Evolutionary conservation across 2,888 invertebrate genomes (phyloP).

Genomic region (Dimorphilus gyrociliatus): DNA sequence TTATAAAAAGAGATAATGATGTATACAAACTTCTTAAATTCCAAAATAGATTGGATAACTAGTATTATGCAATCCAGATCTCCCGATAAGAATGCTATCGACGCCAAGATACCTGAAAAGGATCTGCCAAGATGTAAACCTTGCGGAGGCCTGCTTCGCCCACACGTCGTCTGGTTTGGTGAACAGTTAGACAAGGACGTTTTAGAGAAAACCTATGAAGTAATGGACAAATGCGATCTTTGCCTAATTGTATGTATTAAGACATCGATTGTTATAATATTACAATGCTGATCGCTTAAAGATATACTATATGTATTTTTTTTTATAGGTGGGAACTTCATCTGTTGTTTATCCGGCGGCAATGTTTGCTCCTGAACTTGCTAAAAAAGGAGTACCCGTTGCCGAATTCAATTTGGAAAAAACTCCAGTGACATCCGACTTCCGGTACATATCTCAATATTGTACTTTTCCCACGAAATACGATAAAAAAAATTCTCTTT

Average conservation of each 20-base stretch:
- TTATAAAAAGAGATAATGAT: too few relatives aligned
- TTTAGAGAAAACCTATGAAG: constrained; percentile 46
- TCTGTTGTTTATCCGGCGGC: constrained; percentile 73
- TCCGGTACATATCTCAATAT: too few relatives aligned
- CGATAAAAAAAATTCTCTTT: neutral
- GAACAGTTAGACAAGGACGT: constrained; percentile 52
- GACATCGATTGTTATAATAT: neutral
- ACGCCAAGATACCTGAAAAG: constrained; percentile 46
- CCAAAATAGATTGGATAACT: too few relatives aligned
- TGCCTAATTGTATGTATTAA: constrained; percentile 54
- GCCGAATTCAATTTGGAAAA: constrained; percentile 55
- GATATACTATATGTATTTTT: too few relatives aligned
- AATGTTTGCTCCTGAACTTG: constrained; percentile 62
- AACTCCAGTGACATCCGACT: constrained; percentile 42
- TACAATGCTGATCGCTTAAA: too few relatives aligned
- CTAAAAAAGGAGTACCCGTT: constrained; percentile 53
- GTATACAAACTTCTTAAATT: too few relatives aligned
- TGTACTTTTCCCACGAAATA: too few relatives aligned
- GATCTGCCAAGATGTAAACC: constrained; percentile 46
- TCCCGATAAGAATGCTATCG: constrained; percentile 46
- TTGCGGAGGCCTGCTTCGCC: constrained; percentile 55
- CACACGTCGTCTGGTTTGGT: constrained; percentile 76
- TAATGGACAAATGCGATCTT: constrained; percentile 54
- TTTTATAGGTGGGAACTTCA: constrained; percentile 53
- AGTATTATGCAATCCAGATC: constrained; percentile 40